phyloP scores from a whole-genome alignment of 2,113 vertebrate genomes.

The Machaerirhynchus nigripectus region DNA sequence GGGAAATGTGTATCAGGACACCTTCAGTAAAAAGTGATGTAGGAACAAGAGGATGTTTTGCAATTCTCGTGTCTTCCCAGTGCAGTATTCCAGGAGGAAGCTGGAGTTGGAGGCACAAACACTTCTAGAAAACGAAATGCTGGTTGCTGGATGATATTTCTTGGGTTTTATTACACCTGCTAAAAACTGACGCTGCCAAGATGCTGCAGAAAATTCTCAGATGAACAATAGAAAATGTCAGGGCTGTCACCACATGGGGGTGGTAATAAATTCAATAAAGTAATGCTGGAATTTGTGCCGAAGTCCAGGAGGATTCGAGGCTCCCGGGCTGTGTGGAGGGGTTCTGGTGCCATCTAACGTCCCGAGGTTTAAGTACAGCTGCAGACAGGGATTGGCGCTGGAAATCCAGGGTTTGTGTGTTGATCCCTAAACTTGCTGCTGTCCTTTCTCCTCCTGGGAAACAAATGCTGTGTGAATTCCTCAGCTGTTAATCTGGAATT shows the following conservation, averaged over 20 bases:
- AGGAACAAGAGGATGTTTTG: background rate
- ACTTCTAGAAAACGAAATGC: background rate
- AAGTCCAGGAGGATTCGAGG: background rate
- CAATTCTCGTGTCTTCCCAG: background rate
- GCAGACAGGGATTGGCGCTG: fast-evolving
- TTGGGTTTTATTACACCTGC: background rate
- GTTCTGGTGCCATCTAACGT: constrained; percentile 38
- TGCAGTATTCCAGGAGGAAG: background rate
- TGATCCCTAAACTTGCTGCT: background rate
- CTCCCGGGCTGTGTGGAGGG: background rate
- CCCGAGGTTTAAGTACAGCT: background rate
- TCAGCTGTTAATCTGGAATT: background rate
- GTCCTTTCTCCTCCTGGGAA: background rate
- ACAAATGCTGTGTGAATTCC: background rate
- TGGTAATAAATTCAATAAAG: background rate
- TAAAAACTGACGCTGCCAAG: background rate
- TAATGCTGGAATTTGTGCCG: background rate
- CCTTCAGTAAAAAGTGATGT: background rate
- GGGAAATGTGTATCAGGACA: fast-evolving
- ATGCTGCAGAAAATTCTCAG: background rate
- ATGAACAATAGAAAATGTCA: constrained; percentile 11
- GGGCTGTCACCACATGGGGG: constrained; percentile 3
- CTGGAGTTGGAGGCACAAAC: background rate
- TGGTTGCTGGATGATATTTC: background rate
- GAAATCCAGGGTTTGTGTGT: background rate